Conservation (phyloP, 2,113 vertebrate species). For the Theristicus caerulescens region DNA sequence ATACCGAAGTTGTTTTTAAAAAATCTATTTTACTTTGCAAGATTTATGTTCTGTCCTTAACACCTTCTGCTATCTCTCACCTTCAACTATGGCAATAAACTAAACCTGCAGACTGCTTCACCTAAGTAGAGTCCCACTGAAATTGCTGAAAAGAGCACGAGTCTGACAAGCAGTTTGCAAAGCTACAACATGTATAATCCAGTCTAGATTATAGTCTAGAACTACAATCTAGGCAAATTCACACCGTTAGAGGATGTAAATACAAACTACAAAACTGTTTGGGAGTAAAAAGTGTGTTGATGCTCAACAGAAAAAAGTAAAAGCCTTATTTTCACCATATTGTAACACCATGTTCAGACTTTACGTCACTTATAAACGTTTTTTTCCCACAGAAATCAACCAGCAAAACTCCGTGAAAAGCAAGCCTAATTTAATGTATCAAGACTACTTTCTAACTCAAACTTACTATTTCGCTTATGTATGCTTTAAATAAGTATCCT, state of each 20-base stretch:
- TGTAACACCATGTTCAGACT: fast-evolving
- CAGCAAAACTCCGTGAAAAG: not conserved
- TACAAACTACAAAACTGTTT: not conserved
- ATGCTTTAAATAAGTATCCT: fast-evolving
- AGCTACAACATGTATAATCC: not conserved
- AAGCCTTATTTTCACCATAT: not conserved
- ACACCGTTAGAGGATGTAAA: not conserved
- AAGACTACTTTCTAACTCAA: not conserved
- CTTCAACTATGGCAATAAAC: not conserved
- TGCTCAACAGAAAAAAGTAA: not conserved
- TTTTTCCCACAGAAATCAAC: not conserved
- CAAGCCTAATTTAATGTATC: not conserved
- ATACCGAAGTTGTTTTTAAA: not conserved
- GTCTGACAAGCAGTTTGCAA: not conserved
- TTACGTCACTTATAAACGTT: not conserved
- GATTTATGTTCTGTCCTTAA: not conserved
- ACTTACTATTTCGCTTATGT: not conserved
- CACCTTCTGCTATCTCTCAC: not conserved
- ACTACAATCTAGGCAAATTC: not conserved
- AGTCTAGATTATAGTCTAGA: not conserved
- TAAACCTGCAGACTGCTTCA: not conserved
- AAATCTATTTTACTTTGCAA: not conserved
- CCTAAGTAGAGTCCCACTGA: not conserved
- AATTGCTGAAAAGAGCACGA: not conserved
- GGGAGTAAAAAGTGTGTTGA: not conserved